A percentile compares a stretch with the other conserved stretches of the same genome.
Conservation (phyloP, 2,888 invertebrate species). For the Eucera pruinosa region DNA sequence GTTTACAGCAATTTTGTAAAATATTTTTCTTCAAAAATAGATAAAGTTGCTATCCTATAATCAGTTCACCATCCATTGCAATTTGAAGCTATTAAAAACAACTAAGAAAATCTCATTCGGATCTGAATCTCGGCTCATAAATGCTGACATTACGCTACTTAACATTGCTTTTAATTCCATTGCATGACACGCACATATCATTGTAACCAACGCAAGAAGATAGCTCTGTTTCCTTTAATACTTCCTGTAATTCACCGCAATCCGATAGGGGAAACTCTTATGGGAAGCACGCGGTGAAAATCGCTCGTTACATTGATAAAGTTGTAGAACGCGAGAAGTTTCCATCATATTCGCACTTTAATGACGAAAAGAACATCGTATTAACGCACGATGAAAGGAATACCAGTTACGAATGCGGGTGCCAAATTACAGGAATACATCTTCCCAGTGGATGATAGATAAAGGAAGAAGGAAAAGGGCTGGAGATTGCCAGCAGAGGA, state of each 20-base stretch:
- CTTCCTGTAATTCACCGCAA: slow-evolving; percentile 1
- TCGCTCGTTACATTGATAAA: neutral
- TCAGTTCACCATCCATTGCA: no score
- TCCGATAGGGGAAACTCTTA: neutral
- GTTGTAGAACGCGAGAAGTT: neutral
- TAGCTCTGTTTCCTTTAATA: neutral
- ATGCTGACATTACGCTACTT: no score
- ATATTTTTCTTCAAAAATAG: no score
- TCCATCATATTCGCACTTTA: neutral
- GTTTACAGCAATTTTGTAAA: no score
- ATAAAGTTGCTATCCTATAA: no score
- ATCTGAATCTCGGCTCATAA: no score
- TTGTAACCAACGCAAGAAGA: neutral
- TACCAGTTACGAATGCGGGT: neutral
- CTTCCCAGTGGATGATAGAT: slow-evolving; percentile 4
- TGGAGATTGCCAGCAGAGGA: slow-evolving; percentile 4
- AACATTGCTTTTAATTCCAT: neutral
- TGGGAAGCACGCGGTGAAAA: slow-evolving; percentile 4
- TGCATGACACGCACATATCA: neutral
- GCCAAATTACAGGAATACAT: slow-evolving; percentile 17
- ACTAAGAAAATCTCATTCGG: no score
- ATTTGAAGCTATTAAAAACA: no score
- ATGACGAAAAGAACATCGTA: neutral
- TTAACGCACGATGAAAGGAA: neutral
- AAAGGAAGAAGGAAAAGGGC: neutral